phyloP scores from a whole-genome alignment of 2,888 invertebrate genomes.

The Eilema sororculum region DNA sequence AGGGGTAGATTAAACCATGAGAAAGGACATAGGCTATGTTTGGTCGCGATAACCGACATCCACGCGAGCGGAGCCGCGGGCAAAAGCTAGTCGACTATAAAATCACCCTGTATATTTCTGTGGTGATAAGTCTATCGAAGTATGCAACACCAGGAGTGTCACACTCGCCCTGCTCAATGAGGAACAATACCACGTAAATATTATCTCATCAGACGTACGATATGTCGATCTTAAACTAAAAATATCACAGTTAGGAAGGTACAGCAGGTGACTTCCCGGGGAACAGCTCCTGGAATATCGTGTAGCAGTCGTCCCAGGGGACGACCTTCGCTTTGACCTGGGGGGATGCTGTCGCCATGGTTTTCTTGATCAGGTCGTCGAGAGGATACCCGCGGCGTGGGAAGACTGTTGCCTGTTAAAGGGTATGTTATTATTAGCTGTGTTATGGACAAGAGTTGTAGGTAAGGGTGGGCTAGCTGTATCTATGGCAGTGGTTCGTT shows the following conservation, averaged over 20 bases:
- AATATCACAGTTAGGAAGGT: constrained; percentile 42
- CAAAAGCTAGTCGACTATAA: too few relatives aligned
- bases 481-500: too few relatives aligned
- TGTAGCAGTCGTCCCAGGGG: constrained; percentile 71
- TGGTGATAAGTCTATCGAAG: too few relatives aligned
- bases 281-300: constrained; percentile 68
- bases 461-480: too few relatives aligned
- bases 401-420: constrained; percentile 71
- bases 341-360: constrained; percentile 58
- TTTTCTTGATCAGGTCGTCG: constrained; percentile 71
- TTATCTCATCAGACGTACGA: not conserved
- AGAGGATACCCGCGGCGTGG: constrained; percentile 76
- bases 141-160: too few relatives aligned
- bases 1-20: too few relatives aligned
- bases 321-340: constrained; percentile 70
- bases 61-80: too few relatives aligned
- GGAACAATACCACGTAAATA: not conserved
- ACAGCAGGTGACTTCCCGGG: constrained; percentile 47
- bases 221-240: constrained; percentile 6
- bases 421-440: not conserved
- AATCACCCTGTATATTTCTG: too few relatives aligned
- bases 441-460: too few relatives aligned
- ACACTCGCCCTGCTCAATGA: too few relatives aligned
- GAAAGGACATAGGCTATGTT: too few relatives aligned
- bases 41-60: too few relatives aligned